Conservation (phyloP, 2,797 vertebrate species). For the Rhynchotus rufescens region DNA sequence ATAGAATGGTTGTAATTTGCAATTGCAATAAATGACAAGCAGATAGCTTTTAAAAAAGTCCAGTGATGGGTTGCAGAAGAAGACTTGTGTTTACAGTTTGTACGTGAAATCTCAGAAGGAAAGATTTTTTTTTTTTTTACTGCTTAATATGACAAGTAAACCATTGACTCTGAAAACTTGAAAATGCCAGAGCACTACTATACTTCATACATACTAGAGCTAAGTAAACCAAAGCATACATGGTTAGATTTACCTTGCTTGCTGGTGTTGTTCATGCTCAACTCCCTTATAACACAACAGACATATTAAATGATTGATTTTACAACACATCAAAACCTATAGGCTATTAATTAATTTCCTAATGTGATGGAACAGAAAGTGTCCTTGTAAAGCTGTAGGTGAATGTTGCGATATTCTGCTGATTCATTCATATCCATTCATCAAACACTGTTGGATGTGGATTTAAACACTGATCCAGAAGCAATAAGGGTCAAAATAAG, state of each 20-base stretch:
- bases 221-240: not conserved
- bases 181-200: not conserved
- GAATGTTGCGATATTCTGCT: not conserved
- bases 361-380: not conserved
- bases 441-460: not conserved
- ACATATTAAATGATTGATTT: not conserved
- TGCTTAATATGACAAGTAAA: not conserved
- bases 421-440: not conserved
- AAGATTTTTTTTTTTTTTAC: not conserved
- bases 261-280: not conserved
- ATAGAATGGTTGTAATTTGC: slow-evolving; percentile 15
- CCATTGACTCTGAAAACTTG: not conserved
- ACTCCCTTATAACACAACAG: not conserved
- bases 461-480: slow-evolving; percentile 16
- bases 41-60: not conserved
- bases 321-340: not conserved
- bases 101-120: not conserved
- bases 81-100: not conserved
- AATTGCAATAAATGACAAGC: not conserved
- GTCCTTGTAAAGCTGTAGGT: slow-evolving; percentile 10
- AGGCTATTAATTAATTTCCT: not conserved
- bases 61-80: not conserved
- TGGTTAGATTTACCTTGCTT: not conserved
- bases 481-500: not conserved
- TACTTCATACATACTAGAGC: not conserved